phyloP scores from a whole-genome alignment of 37 sponge, comb jelly and placozoan species.

The Aplysina aerophoba region DNA sequence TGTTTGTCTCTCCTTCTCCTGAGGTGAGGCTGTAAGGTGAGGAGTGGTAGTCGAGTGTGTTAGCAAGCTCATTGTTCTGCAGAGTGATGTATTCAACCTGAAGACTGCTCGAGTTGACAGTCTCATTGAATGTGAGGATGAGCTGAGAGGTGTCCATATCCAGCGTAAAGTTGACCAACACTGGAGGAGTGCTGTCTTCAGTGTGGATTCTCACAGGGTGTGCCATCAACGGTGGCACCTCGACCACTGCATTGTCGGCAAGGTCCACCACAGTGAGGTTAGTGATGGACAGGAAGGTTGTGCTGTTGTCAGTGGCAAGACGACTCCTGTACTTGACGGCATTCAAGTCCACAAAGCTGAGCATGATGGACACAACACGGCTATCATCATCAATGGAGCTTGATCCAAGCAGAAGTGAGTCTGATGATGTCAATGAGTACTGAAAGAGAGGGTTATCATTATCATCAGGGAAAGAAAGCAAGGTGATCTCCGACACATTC shows the following conservation, averaged over 20 bases:
- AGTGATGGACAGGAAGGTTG: conserved; percentile 77
- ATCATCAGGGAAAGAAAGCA: conserved; percentile 42
- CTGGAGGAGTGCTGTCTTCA: conserved; percentile 71
- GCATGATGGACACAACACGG: conserved; percentile 70
- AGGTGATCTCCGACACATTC: conserved; percentile 74
- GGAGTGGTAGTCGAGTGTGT: conserved; percentile 71
- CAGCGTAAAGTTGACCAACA: conserved; percentile 74
- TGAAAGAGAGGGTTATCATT: conserved; percentile 11
- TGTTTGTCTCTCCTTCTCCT: conserved; percentile 57
- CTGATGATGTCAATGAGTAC: conserved; percentile 58
- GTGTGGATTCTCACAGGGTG: conserved; percentile 54
- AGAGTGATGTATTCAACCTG: conserved; percentile 69
- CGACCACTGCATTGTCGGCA: conserved; percentile 58
- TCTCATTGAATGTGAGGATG: conserved; percentile 84
- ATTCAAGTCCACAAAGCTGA: conserved; percentile 90
- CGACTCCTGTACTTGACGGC: conserved; percentile 74
- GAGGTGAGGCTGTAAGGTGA: conserved; percentile 71
- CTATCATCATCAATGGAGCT: conserved; percentile 75
- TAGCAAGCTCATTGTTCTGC: conserved; percentile 56
- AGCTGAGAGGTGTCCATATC: conserved; percentile 77
- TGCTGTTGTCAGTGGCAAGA: conserved; percentile 54
- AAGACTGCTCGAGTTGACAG: conserved; percentile 75
- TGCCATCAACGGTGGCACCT: conserved; percentile 15
- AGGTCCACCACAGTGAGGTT: conserved; percentile 75
- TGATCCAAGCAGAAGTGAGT: conserved; percentile 44